These are phyloP conservation scores for Salvelinus fontinalis DNA, from an alignment of 2,113 vertebrate genomes.

Conservation along the genomic window DNA sequence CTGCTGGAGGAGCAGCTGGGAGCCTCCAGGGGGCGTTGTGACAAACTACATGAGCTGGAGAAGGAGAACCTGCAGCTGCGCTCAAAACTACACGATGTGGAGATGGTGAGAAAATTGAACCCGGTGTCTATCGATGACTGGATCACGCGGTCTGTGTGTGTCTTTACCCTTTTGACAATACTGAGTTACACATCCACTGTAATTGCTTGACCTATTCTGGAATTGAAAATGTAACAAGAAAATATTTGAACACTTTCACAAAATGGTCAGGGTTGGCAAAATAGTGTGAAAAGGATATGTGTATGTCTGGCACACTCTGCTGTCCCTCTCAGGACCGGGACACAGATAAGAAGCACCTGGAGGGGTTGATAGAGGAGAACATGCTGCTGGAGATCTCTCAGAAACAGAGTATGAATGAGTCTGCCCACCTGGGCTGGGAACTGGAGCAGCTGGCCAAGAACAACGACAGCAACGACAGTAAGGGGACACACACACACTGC, in stretches of 20 bases:
- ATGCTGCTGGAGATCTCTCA: conserved; percentile 93
- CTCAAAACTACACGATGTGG: conserved; percentile 91
- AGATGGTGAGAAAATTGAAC: conserved; percentile 76
- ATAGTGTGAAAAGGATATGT: too few species aligned
- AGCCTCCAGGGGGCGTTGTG: conserved; percentile 84
- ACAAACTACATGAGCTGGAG: conserved; percentile 91
- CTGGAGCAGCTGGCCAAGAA: conserved; percentile 90
- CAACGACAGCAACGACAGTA: conserved; percentile 85
- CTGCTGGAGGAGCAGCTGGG: conserved; percentile 92
- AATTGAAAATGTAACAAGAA: too few species aligned
- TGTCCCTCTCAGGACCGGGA: conserved; percentile 81
- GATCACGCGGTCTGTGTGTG: too few species aligned
- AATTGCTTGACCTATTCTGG: too few species aligned
- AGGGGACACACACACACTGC: conserved; percentile 50
- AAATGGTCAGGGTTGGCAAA: neutral
- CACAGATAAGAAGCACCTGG: conserved; percentile 86
- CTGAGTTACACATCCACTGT: too few species aligned
- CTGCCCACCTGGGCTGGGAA: conserved; percentile 93
- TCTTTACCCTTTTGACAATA: too few species aligned
- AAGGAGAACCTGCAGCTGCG: conserved; percentile 93
- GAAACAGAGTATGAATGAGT: conserved; percentile 98
- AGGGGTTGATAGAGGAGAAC: conserved; percentile 95
- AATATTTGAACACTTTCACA: too few species aligned
- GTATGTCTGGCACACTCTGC: conserved; percentile 7
- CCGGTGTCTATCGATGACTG: too few species aligned